phyloP scores from a whole-genome alignment of 2,113 vertebrate genomes.

The Carollia perspicillata region DNA sequence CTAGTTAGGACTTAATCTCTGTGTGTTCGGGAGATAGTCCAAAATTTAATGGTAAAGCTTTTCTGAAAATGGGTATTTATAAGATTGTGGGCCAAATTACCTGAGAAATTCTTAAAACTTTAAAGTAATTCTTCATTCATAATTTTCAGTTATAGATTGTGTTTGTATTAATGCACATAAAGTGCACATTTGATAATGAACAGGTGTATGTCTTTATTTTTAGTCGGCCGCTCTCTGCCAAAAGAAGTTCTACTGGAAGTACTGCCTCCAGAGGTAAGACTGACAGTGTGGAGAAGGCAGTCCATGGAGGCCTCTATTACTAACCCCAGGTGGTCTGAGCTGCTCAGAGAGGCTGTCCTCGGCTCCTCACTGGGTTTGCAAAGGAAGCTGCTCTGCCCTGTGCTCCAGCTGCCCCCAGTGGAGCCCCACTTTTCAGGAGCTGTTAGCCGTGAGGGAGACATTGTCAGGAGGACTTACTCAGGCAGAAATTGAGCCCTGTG shows the following conservation, averaged over 20 bases:
- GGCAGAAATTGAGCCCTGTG: not conserved
- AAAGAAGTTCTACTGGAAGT: conserved; percentile 93
- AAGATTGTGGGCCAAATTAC: not conserved
- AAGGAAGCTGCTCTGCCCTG: not conserved
- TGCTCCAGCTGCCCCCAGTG: not conserved
- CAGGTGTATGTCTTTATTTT: not conserved
- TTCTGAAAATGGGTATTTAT: not conserved
- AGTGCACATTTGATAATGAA: not conserved
- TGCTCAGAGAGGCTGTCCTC: not conserved
- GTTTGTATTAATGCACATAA: not conserved
- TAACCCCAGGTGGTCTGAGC: not conserved
- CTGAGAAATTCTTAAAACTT: not conserved
- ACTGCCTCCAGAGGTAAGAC: conserved; percentile 92
- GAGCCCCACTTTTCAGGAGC: not conserved
- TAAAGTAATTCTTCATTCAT: not conserved
- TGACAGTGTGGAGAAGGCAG: fast-evolving
- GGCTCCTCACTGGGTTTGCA: too few relatives aligned
- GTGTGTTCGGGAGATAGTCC: not conserved
- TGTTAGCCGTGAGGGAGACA: not conserved
- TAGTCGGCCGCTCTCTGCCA: conserved; percentile 94
- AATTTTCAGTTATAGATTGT: not conserved
- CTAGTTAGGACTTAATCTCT: not conserved
- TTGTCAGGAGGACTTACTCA: not conserved
- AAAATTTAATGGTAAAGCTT: not conserved
- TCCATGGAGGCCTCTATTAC: fast-evolving